These are phyloP conservation scores for Drosophila borborema DNA, from an alignment of 2,888 invertebrate species.

Conservation along the genomic window DNA sequence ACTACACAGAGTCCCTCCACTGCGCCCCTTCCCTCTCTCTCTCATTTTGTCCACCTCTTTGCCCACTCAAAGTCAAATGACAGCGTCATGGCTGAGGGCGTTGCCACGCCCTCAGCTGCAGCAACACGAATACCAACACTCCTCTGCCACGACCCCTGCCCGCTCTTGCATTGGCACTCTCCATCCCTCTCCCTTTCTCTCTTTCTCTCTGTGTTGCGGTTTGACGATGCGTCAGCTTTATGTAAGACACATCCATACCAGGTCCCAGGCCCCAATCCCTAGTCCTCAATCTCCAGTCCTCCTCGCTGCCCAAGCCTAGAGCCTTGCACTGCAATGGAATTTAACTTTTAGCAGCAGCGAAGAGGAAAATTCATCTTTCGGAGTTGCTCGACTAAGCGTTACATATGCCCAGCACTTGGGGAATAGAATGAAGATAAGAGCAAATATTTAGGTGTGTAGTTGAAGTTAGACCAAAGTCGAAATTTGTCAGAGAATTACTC, in stretches of 20 bases:
- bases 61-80: constrained; percentile 69
- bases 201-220: constrained; percentile 36
- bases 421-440: neutral
- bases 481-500: neutral
- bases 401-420: neutral
- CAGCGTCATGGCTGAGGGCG: constrained; percentile 58
- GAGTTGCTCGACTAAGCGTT: constrained; percentile 28
- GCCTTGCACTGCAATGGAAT: constrained; percentile 49
- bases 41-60: constrained; percentile 26
- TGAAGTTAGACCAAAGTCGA: neutral
- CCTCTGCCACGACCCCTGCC: neutral
- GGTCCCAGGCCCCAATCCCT: neutral
- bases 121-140: constrained; percentile 9
- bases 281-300: neutral
- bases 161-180: constrained; percentile 43
- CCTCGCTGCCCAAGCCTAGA: constrained; percentile 1
- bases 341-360: constrained; percentile 51
- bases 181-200: neutral
- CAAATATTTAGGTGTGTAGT: neutral
- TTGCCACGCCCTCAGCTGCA: constrained; percentile 25
- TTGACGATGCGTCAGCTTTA: constrained; percentile 74
- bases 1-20: constrained; percentile 7
- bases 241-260: constrained; percentile 55
- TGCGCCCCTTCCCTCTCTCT: neutral
- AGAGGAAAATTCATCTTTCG: neutral